These are phyloP conservation scores for Acheta domesticus DNA, from an alignment of 2,888 invertebrate species.

Conservation along the genomic window DNA sequence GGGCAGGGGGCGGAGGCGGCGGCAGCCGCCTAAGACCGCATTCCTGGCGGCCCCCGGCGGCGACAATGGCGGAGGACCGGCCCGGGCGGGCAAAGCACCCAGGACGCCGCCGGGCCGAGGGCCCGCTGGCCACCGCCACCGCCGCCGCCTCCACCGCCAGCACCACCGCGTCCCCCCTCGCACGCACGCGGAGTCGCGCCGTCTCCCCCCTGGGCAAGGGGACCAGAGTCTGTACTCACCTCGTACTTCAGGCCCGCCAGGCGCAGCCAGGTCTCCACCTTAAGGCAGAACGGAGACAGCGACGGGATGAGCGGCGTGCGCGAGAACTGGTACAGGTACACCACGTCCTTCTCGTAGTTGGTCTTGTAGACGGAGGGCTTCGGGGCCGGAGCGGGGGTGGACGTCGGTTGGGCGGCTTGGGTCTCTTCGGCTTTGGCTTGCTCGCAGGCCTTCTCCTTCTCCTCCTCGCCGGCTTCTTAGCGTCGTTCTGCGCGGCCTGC, in stretches of 20 bases:
- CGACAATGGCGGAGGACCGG: neutral
- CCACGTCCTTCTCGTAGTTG: slow-evolving; percentile 87
- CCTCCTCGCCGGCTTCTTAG: slow-evolving; percentile 44
- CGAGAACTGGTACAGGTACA: slow-evolving; percentile 91
- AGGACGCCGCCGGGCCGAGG: no score
- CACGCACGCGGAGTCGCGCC: neutral
- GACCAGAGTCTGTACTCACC: slow-evolving; percentile 58
- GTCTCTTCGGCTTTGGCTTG: slow-evolving; percentile 49
- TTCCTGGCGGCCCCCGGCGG: no score
- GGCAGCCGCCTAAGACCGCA: no score
- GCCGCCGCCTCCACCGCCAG: neutral
- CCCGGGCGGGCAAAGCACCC: neutral
- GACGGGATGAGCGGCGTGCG: slow-evolving; percentile 87
- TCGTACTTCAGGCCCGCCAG: slow-evolving; percentile 89
- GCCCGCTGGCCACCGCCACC: no score
- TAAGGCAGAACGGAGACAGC: slow-evolving; percentile 87
- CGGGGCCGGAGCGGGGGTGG: slow-evolving; percentile 68
- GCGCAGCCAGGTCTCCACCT: slow-evolving; percentile 94
- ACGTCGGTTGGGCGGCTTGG: slow-evolving; percentile 53
- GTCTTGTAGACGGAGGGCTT: slow-evolving; percentile 75
- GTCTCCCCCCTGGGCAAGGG: neutral
- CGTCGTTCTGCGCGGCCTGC: slow-evolving; percentile 43
- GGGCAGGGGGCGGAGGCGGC: no score
- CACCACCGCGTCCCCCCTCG: neutral
- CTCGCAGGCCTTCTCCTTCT: slow-evolving; percentile 46